Conservation (phyloP, 2,888 invertebrate species). For the Rhagium mordax region DNA sequence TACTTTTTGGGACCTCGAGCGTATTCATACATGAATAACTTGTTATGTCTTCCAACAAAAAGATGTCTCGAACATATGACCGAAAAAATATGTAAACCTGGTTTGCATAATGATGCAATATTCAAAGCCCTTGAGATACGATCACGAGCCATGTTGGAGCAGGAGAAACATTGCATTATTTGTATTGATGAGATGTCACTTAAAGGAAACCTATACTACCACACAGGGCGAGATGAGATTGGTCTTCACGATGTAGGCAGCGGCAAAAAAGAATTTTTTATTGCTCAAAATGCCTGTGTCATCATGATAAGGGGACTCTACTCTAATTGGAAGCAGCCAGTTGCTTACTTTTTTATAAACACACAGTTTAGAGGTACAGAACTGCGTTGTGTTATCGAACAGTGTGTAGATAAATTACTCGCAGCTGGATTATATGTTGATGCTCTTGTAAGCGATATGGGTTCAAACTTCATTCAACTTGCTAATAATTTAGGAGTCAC, state of each 20-base stretch:
- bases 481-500: constrained; percentile 29
- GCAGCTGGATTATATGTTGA: constrained; percentile 21
- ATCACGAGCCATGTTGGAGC: too few species aligned
- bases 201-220: constrained; percentile 26
- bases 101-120: constrained; percentile 23
- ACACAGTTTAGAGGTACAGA: constrained; percentile 30
- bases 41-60: too few species aligned
- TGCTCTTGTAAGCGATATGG: constrained; percentile 35
- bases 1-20: constrained; percentile 34
- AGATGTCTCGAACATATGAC: too few species aligned
- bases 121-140: too few species aligned
- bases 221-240: constrained; percentile 35
- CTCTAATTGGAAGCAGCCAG: constrained; percentile 37
- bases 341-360: constrained; percentile 40
- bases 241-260: constrained; percentile 26
- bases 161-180: constrained; percentile 33
- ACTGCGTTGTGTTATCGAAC: constrained; percentile 17
- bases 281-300: constrained; percentile 36
- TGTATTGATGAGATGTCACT: constrained; percentile 36
- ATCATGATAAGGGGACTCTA: constrained; percentile 37
- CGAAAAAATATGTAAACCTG: constrained; percentile 17
- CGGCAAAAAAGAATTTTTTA: constrained; percentile 4
- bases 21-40: constrained; percentile 23
- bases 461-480: constrained; percentile 35
- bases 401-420: constrained; percentile 32